Conservation (phyloP, 2,797 vertebrate species). For the Rhinella marina region DNA sequence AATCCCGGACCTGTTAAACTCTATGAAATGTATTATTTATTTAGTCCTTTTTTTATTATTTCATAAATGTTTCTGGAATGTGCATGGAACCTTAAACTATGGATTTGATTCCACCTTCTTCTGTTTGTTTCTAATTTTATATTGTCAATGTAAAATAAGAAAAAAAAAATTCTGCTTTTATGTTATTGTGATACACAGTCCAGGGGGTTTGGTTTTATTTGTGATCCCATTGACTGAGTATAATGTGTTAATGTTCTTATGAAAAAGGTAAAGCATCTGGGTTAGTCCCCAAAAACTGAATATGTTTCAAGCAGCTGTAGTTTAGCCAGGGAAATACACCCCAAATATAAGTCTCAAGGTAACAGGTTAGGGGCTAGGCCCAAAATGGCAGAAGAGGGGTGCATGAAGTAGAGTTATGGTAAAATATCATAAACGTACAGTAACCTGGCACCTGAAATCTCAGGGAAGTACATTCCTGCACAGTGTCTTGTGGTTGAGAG, state of each 20-base stretch:
- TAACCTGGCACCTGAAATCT: too few relatives aligned
- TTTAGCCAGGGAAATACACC: background rate
- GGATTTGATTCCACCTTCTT: background rate
- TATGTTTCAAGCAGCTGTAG: background rate
- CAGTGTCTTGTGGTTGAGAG: too few relatives aligned
- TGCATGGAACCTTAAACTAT: background rate
- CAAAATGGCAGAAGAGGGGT: too few relatives aligned
- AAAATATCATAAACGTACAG: too few relatives aligned
- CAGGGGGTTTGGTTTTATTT: background rate
- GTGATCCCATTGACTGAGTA: background rate
- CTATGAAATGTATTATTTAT: conserved; percentile 6
- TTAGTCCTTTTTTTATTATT: background rate
- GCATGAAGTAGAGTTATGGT: too few relatives aligned
- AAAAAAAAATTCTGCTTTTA: background rate
- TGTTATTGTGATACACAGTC: background rate
- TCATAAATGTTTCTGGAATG: conserved; percentile 1
- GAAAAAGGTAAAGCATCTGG: too few relatives aligned
- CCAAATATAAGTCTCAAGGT: too few relatives aligned
- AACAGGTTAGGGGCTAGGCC: too few relatives aligned
- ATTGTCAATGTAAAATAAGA: background rate
- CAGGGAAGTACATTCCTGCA: too few relatives aligned
- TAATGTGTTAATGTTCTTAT: background rate
- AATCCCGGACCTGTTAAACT: background rate
- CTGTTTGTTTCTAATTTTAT: background rate
- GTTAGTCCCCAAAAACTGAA: too few relatives aligned